Base-by-base conservation (phyloP, 2,797 vertebrate species). In the Periparus ater region DNA sequence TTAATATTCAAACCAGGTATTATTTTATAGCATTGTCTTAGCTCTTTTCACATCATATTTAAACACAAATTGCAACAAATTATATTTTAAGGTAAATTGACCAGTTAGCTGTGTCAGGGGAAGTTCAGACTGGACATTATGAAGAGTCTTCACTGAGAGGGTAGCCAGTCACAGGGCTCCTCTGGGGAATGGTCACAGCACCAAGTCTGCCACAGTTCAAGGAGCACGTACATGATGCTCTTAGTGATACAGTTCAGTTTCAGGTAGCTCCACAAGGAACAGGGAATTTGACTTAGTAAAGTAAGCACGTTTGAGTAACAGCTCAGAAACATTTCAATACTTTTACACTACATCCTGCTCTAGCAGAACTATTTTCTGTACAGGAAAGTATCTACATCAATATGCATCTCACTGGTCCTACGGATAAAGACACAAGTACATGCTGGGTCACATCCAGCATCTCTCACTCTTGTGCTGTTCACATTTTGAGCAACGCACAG, bases 201-300 rank as follows among this genome's bases (percentile, higher is more conserved):
- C 17, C 36, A 22, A 18, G 38, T 7, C 27, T 38, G 50, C 6
- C 38, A 30, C 25, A 45, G 30, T 19, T 65, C 51, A 51, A 30
- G 57, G 29, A 38, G 19, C 2, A 1, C 2, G 5, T 26, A 36
- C 8, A 9, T 0, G 2, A 45, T 17, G 14, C n/a, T 63, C 20
- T 45, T 40, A 32, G 57, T 40, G 57, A 45, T 9, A 57, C 0
- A 0, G 8, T 21, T 58, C 13, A 9, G n/a, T 50, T 70, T 70
- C 26, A 76, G 19, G 20, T 7, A 62, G 44, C 17, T 12, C 36
- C 3, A 4, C 15, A 21, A 40, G 38, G 6, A 51, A 58, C 44
- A 58, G 20, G 51, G n/a, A 51, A 14, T 13, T 34, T 17, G 10
- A 71, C 30, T 30, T 29, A 5, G 44, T 14, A 7, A 32, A 47